Base-by-base conservation (phyloP, 2,888 invertebrate genomes). In the Drosophila hamatofila region DNA sequence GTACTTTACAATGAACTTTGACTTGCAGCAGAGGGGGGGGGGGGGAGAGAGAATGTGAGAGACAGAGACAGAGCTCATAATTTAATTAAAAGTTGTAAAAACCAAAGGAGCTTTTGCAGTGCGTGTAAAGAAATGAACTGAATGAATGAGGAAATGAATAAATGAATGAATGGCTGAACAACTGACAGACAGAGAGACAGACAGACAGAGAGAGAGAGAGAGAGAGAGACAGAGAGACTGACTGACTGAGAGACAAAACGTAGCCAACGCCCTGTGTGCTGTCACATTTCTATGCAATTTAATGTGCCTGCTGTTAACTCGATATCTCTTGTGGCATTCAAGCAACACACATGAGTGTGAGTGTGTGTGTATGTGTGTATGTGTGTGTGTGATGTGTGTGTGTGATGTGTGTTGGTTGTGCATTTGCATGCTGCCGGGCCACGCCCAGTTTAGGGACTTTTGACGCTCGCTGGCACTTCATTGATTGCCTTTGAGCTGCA, bases 401-500 rank as follows among this genome's bases (percentile, higher is more conserved):
- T 49, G 42, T 9, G 11, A 2, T 60, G 21, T 30, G 44, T 48
- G 48, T 30, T 21, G 51, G 27, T 30, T 42, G 55, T 63, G 60
- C 74, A 78, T 63, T 68, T 73, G 57, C 58, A 68, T 68, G 59
- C 54, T 33, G 30, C 49, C 46, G 55, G 75, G 59, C 72, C 80
- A 76, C 68, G 74, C 80, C 77, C 65, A 55, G 69, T 55, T 71
- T 35, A 39, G 52, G 51, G 55, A 57, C 54, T 25, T 21, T 49
- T 35, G 27, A 44, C 42, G 48, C 52, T 37, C 52, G 52, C 35
- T 35, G 52, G 54, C 83, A 82, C 69, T 85, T 75, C 88, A 83
- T 82, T 83, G 85, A 88, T 83, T 81, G 88, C 82, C 82, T 79
- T 81, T 76, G 81, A 87, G 83, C 39, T 35, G 49, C 71, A 75